phyloP scores from a whole-genome alignment of 1,140 invertebrate genomes.

The Chrysoperla carnea region DNA sequence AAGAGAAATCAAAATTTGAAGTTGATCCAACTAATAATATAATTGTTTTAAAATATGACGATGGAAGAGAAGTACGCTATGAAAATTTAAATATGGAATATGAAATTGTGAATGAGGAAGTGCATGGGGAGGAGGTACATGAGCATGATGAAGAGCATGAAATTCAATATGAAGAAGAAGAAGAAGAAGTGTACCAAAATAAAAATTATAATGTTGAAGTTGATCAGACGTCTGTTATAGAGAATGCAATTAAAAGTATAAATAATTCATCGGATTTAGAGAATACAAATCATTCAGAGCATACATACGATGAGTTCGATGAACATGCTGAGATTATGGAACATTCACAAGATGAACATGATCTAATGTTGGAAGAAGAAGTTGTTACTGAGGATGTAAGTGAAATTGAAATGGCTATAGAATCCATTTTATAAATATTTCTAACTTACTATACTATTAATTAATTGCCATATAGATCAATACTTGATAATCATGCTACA shows the following conservation, averaged over 20 bases:
- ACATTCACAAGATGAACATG: background rate
- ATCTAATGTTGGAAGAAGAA: background rate
- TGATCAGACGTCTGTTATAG: background rate
- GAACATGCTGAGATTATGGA: background rate
- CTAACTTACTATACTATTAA: too few relatives aligned
- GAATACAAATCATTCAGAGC: background rate
- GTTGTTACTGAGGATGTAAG: slow-evolving; percentile 14
- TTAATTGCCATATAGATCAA: too few relatives aligned
- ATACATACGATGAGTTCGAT: background rate
- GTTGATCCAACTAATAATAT: slow-evolving; percentile 13
- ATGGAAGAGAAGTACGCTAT: slow-evolving; percentile 7
- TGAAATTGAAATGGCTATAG: too few relatives aligned
- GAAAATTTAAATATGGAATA: slow-evolving; percentile 6
- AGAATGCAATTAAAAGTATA: slow-evolving; percentile 6
- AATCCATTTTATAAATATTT: too few relatives aligned
- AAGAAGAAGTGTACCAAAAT: background rate
- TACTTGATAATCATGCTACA: too few relatives aligned
- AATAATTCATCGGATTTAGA: background rate
- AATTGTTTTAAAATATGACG: slow-evolving; percentile 20
- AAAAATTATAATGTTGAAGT: background rate
- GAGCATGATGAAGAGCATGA: background rate
- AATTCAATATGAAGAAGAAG: slow-evolving; percentile 8
- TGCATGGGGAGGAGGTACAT: background rate
- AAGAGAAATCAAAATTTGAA: background rate
- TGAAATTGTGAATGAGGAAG: background rate